phyloP scores from a whole-genome alignment of 2,797 vertebrate genomes.

The Sciurus vulgaris region DNA sequence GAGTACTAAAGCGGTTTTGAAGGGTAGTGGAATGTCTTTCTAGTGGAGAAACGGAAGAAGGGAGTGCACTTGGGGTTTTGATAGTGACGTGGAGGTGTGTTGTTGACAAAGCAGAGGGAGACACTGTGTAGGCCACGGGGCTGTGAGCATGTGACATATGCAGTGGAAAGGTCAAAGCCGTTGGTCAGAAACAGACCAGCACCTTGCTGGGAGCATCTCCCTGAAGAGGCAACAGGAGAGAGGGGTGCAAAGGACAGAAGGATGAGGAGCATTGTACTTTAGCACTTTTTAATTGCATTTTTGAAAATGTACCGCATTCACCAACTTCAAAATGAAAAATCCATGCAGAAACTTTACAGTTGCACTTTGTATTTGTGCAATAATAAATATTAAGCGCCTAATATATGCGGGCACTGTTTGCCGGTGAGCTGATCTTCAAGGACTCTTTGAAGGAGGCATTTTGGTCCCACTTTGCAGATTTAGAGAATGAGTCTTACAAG shows the following conservation, averaged over 20 bases:
- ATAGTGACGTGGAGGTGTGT: background rate
- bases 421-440: background rate
- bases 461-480: constrained; percentile 15
- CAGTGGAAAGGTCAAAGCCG: background rate
- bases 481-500: background rate
- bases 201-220: background rate
- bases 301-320: background rate
- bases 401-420: background rate
- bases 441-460: background rate
- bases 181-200: background rate
- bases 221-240: background rate
- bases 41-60: background rate
- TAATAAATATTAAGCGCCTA: background rate
- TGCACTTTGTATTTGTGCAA: background rate
- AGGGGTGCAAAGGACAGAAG: background rate
- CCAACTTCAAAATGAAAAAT: background rate
- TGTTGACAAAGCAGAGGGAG: background rate
- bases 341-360: background rate
- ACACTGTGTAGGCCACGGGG: background rate
- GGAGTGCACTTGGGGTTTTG: background rate
- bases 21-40: background rate
- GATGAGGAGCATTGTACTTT: background rate
- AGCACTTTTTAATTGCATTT: background rate
- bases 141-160: background rate
- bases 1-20: background rate